A percentile compares a stretch with the other conserved stretches of the same genome.
phyloP scores from a whole-genome alignment of 2,797 vertebrate genomes.

The Sebastes baramenuke region DNA sequence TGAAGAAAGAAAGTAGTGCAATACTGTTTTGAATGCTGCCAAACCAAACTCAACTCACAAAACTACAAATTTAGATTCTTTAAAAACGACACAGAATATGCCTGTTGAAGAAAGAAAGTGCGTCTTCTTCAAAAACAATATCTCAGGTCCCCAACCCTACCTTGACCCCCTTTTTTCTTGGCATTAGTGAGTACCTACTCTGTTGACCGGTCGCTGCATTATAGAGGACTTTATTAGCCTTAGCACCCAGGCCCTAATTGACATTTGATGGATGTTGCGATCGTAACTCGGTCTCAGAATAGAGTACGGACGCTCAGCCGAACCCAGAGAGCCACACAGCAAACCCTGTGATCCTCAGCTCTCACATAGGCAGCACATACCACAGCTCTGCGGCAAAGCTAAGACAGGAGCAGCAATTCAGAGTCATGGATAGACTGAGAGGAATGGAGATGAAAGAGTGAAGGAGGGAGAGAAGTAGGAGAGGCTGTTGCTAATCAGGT shows the following conservation, averaged over 20 bases:
- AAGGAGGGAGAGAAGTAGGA: not conserved
- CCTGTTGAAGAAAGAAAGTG: not conserved
- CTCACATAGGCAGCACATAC: conserved; percentile 79
- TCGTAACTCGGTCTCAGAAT: conserved; percentile 57
- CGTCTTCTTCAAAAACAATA: not conserved
- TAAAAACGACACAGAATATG: not conserved
- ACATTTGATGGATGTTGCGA: conserved; percentile 78
- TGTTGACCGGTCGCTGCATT: conserved; percentile 69
- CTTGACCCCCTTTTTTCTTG: conserved; percentile 40
- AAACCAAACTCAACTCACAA: not conserved
- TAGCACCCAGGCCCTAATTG: conserved; percentile 79
- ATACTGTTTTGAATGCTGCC: not conserved
- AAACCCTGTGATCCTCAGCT: conserved; percentile 67
- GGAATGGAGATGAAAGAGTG: conserved; percentile 35
- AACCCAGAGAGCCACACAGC: conserved; percentile 35
- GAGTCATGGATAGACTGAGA: conserved; percentile 22
- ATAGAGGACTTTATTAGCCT: conserved; percentile 58
- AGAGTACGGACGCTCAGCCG: conserved; percentile 28
- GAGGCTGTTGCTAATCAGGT: not conserved
- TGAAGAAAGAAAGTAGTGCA: not conserved
- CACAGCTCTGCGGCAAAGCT: conserved; percentile 71
- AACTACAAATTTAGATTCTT: not conserved
- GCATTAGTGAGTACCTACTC: conserved; percentile 56
- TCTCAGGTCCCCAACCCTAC: not conserved
- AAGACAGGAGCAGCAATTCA: conserved; percentile 50